Evolutionary conservation across 2,113 vertebrate species (phyloP), one percentile per base, ranked within the genome.

Genomic region (Peromyscus maniculatus): DNA sequence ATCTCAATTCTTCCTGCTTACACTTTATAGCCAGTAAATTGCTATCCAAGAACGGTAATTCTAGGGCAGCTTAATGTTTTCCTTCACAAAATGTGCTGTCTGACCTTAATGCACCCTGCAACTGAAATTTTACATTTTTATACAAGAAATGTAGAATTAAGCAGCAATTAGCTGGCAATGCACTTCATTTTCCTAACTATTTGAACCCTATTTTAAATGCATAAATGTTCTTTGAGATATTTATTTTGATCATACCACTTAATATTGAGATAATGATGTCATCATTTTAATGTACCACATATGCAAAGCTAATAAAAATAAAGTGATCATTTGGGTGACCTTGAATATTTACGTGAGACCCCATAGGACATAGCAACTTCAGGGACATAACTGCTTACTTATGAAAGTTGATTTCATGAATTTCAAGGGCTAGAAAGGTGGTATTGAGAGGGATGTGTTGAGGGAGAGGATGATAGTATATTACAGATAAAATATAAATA

Each of bases 181-280:
- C 66, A 82, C 94, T 69, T 94, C 94, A 80, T 91, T 83, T 94
- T 36, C 84, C 95, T 87, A 96, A 91, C 46, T 87, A n/a, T 84
- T 91, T 94, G 95, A 97, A 94, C 92, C 94, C 71, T 94, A 74
- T 5, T 88, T 82, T 95, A 97, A 97, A 97, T 91, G 87, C 22
- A 57, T 91, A 7, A 74, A 74, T 95, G 93, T 94, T 91, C 67
- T 83, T 84, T 64, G 49, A 94, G 88, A 89, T 91, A 33, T 87
- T 97, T 91, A 89, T 93, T 96, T 95, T 93, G 94, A 94, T 91
- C 71, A 57, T 89, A 77, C 52, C 66, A 28, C 71, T 96, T 96
- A 94, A 33, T 75, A 90, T 67, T 74, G 72, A 39, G 19, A 57
- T 92, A 92, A 77, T 28, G 94, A 77, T 79, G 90, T 93, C 15